phyloP scores from a whole-genome alignment of 2,888 invertebrate genomes.

The Lochmaea crataegi region DNA sequence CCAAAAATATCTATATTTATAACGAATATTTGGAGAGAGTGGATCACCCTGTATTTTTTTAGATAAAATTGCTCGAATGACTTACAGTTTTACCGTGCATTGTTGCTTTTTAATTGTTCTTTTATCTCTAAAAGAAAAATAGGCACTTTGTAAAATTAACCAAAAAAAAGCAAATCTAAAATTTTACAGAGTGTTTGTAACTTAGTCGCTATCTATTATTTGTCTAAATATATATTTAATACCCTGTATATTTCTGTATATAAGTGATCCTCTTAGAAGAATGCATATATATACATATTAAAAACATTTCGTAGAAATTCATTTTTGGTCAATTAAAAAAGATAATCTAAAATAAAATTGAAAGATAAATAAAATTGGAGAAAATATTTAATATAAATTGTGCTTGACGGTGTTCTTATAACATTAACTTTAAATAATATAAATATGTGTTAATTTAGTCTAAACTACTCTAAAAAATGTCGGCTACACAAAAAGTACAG shows the following conservation, averaged over 20 bases:
- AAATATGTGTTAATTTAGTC: constrained; percentile 1
- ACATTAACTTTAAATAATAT: background rate
- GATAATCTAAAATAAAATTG: constrained; percentile 13
- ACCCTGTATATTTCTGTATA: constrained; percentile 52
- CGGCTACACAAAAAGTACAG: background rate
- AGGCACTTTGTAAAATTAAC: constrained; percentile 24
- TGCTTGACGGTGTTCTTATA: constrained; percentile 11
- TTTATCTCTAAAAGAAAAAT: constrained; percentile 2
- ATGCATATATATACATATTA: constrained; percentile 39
- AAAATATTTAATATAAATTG: constrained; percentile 2
- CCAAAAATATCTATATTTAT: no score
- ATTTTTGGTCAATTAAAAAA: constrained; percentile 42
- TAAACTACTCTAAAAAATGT: background rate
- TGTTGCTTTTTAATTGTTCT: constrained; percentile 47
- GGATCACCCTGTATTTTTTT: no score
- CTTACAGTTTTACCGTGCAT: constrained; percentile 13
- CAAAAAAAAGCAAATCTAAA: background rate
- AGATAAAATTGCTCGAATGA: background rate
- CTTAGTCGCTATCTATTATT: constrained; percentile 42
- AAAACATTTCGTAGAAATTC: constrained; percentile 26
- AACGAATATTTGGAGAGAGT: no score
- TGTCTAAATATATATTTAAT: constrained; percentile 39
- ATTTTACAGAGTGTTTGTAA: constrained; percentile 36
- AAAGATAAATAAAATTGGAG: constrained; percentile 14
- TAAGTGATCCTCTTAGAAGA: constrained; percentile 44